Evolutionary conservation across 2,113 vertebrate species (phyloP).

Genomic region (Dromiciops gliroides): DNA sequence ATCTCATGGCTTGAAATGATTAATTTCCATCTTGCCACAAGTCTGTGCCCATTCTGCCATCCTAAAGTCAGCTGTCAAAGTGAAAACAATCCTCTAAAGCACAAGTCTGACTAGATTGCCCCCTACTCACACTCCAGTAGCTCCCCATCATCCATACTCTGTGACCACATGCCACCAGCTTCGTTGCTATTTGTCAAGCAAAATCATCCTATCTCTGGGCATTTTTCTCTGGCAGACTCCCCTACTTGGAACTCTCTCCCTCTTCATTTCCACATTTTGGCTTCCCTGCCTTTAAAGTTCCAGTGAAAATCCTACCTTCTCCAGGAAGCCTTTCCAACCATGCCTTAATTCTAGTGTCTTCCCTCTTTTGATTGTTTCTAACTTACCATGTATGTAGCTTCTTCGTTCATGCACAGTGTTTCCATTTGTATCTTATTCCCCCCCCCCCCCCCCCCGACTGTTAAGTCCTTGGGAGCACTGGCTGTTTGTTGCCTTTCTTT

Average conservation of each 20-base stretch:
- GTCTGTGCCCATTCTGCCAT: background rate
- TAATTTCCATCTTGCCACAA: background rate
- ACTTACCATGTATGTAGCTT: too few relatives aligned
- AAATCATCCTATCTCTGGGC: background rate
- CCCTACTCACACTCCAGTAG: background rate
- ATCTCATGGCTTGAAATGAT: background rate
- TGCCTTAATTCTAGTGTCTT: background rate
- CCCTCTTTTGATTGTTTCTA: too few relatives aligned
- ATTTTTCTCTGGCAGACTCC: background rate
- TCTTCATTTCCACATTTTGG: background rate
- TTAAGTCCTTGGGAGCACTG: background rate
- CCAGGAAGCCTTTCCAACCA: background rate
- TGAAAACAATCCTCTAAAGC: background rate
- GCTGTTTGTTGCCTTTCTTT: background rate
- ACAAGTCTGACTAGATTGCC: background rate
- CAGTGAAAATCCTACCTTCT: background rate
- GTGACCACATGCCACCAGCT: background rate
- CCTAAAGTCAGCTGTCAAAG: background rate
- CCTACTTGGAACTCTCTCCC: background rate
- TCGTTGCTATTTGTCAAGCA: background rate
- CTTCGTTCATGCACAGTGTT: too few relatives aligned
- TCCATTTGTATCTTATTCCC: background rate
- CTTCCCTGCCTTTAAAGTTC: background rate
- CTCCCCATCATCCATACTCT: background rate
- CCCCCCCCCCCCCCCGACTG: background rate